These are phyloP conservation scores for Strigamia maritima DNA, from an alignment of 2,888 invertebrate genomes.

Conservation along the genomic window DNA sequence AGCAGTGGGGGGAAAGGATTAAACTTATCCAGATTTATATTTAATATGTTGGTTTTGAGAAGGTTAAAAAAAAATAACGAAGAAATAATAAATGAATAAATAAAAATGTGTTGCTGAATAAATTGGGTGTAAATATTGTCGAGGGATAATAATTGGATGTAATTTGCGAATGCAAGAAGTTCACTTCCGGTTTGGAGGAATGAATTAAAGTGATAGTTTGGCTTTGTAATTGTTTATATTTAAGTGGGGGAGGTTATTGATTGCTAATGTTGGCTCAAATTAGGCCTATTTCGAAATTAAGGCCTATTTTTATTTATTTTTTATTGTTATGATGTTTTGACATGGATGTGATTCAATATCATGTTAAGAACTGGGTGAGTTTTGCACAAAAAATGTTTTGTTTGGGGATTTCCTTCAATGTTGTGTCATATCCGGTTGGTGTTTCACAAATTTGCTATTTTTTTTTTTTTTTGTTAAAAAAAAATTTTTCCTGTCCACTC, in stretches of 20 bases:
- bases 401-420: neutral
- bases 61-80: neutral
- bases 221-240: neutral
- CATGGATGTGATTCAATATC: neutral
- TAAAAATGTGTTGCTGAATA: neutral
- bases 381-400: neutral
- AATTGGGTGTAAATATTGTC: slow-evolving; percentile 31
- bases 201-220: neutral
- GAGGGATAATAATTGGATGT: slow-evolving; percentile 27
- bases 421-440: neutral
- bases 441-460: neutral
- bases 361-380: neutral
- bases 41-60: neutral
- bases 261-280: neutral
- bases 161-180: neutral
- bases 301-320: neutral
- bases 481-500: neutral
- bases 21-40: slow-evolving; percentile 17
- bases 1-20: slow-evolving; percentile 32
- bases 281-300: neutral
- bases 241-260: neutral
- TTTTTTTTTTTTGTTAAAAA: too few species aligned
- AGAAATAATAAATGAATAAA: neutral
- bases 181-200: slow-evolving; percentile 2
- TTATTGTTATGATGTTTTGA: neutral